Evolutionary conservation across 2,113 vertebrate species (phyloP).

Genomic region (Phrynocephalus versicolor): DNA sequence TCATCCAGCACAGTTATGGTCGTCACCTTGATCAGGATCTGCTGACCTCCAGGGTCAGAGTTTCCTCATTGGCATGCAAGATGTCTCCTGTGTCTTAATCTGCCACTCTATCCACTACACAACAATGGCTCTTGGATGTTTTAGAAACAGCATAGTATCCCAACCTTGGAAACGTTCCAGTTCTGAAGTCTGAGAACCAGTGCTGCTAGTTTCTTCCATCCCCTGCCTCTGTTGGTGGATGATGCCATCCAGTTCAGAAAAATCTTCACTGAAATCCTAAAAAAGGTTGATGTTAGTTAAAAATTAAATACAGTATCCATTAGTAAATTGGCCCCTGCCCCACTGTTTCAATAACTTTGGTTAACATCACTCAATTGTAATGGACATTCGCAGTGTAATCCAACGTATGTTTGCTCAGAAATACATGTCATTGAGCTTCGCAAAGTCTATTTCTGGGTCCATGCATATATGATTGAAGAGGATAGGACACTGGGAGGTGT

Average conservation of each 20-base stretch:
- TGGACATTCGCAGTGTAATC: background rate
- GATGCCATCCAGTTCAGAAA: conserved; percentile 82
- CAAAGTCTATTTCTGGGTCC: background rate
- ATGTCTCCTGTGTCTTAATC: too few species aligned
- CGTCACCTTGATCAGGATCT: too few species aligned
- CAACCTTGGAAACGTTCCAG: conserved; percentile 85
- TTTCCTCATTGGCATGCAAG: too few species aligned
- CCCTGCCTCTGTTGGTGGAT: conserved; percentile 77
- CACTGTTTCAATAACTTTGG: background rate
- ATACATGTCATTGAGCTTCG: background rate
- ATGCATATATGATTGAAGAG: background rate
- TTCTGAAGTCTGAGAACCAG: conserved; percentile 88
- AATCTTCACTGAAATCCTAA: conserved; percentile 84
- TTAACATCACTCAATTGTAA: background rate
- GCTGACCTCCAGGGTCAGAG: too few species aligned
- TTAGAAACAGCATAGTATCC: conserved; percentile 6
- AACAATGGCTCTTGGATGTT: background rate
- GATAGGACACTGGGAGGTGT: background rate
- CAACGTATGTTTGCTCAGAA: background rate
- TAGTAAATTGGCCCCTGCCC: background rate
- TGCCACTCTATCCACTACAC: too few species aligned
- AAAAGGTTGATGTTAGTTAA: background rate
- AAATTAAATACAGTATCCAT: background rate
- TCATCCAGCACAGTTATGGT: too few species aligned
- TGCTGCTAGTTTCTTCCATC: conserved; percentile 89